Conservation (phyloP, 1,140 invertebrate genomes). For the Brachionus plicatilis region DNA sequence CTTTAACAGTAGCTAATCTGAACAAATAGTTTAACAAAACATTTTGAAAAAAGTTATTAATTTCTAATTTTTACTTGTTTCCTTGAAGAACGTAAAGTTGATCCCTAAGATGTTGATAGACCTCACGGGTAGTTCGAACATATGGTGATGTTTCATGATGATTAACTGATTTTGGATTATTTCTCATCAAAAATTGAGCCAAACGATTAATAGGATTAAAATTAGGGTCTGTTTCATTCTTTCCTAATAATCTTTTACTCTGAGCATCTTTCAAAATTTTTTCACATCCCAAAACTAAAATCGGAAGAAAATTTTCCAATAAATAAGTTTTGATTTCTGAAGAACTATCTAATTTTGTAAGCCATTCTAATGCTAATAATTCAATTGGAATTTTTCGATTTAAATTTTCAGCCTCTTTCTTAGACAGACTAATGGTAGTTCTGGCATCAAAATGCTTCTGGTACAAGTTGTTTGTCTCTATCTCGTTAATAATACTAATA, state of each 20-base stretch:
- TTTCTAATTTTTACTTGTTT: constrained; percentile 49
- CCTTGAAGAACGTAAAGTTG: constrained; percentile 52
- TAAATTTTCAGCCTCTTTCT: neutral
- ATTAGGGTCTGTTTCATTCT: constrained; percentile 46
- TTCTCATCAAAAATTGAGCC: constrained; percentile 55
- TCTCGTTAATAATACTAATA: neutral
- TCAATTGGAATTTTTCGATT: constrained; percentile 50
- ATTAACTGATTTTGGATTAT: constrained; percentile 54
- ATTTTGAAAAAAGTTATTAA: neutral
- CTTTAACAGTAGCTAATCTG: constrained; percentile 53
- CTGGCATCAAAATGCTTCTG: neutral
- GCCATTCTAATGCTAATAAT: constrained; percentile 52
- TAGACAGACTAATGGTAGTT: neutral
- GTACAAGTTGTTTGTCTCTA: neutral
- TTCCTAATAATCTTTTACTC: constrained; percentile 45
- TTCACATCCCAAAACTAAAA: constrained; percentile 53
- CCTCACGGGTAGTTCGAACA: constrained; percentile 50
- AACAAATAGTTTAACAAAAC: neutral
- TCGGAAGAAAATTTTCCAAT: constrained; percentile 53
- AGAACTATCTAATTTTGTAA: constrained; percentile 47
- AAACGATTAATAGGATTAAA: constrained; percentile 57
- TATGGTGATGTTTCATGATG: constrained; percentile 54
- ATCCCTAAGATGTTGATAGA: constrained; percentile 50
- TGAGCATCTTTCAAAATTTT: constrained; percentile 54
- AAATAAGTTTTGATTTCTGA: constrained; percentile 51